Base-by-base conservation (phyloP, 2,888 invertebrate species). In the Drosophila lacicola region DNA sequence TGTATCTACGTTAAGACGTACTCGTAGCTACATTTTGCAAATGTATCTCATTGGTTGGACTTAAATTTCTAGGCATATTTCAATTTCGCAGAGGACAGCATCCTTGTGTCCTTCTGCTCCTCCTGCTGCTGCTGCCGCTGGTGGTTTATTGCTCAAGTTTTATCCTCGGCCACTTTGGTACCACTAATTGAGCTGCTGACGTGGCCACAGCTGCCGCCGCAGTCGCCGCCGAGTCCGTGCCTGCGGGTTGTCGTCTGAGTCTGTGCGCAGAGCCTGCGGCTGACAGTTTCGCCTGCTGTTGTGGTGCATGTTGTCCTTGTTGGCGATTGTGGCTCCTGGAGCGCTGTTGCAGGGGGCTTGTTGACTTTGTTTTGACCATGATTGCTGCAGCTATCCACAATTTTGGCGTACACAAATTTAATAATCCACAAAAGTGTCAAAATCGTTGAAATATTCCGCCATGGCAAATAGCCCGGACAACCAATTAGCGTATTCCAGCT, bases 381-480 rank as follows among this genome's bases (percentile, higher is more conserved):
- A 62, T 61, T 74, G 71, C 75, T 69, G 72, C 61, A 68, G 63
- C 71, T 65, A 72, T 80, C 65, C 74, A 86, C 74, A 79, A 76
- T 80, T 70, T 74, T 69, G 42, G 74, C 63, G 47, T 80, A 51
- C 66, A 75, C 63, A 70, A 90, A 89, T 83, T 86, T 84, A 82
- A 90, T 87, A 85, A 90, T 85, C 89, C 91, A 89, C 63, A 89
- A 74, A 70, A 89, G 74, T 76, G 77, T 78, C 78, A 82, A 67
- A 67, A 88, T 74, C 65, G 82, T 74, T 68, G 78, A 69, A 64
- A 78, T 71, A 70, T 74, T 82, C 58, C 70, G 72, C 80, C 88
- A 88, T 53, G 73, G 82, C 51, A 70, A 80, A 74, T 60, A 78
- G 72, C 77, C 80, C 33, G 74, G 73, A 76, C 77, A 87, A 64